Evolutionary conservation across 2,797 vertebrate genomes (phyloP).

Genomic region (Apogon hyalosoma): DNA sequence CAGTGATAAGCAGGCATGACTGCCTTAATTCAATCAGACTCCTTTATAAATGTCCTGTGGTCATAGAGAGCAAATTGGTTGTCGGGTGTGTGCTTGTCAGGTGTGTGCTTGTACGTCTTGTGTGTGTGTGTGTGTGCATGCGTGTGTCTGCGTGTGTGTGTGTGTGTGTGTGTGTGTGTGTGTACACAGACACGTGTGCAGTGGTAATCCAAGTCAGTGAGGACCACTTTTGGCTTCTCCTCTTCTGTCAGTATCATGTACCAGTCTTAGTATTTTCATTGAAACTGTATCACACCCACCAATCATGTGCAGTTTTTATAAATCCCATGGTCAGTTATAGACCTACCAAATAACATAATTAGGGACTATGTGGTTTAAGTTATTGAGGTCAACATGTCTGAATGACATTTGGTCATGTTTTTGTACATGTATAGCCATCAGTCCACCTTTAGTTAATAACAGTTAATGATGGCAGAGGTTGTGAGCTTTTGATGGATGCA

Average conservation of each 20-base stretch:
- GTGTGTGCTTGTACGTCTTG: slow-evolving; percentile 8
- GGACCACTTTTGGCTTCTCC: slow-evolving; percentile 51
- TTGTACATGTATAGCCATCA: not conserved
- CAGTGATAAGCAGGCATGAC: slow-evolving; percentile 71
- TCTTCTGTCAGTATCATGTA: slow-evolving; percentile 62
- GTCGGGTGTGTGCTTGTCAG: slow-evolving; percentile 7
- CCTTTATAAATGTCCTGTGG: slow-evolving; percentile 49
- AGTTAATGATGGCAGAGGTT: not conserved
- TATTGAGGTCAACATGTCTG: slow-evolving; percentile 4
- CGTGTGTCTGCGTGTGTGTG: slow-evolving; percentile 5
- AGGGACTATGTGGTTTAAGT: not conserved
- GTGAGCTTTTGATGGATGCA: too few relatives aligned
- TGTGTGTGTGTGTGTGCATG: not conserved
- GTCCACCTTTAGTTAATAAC: not conserved
- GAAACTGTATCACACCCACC: slow-evolving; percentile 65
- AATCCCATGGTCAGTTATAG: slow-evolving; percentile 50
- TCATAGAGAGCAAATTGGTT: slow-evolving; percentile 26
- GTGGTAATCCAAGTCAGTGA: slow-evolving; percentile 52
- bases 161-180: slow-evolving; percentile 10
- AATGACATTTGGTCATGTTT: not conserved
- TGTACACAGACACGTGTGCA: too few relatives aligned
- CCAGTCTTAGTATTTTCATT: slow-evolving; percentile 75
- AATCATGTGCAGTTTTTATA: slow-evolving; percentile 67
- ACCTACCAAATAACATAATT: slow-evolving; percentile 2
- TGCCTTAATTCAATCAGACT: slow-evolving; percentile 79